Evolutionary conservation across 2,797 vertebrate genomes (phyloP), one percentile per base, ranked within the genome.

Genomic region (Pseudopleuronectes americanus): DNA sequence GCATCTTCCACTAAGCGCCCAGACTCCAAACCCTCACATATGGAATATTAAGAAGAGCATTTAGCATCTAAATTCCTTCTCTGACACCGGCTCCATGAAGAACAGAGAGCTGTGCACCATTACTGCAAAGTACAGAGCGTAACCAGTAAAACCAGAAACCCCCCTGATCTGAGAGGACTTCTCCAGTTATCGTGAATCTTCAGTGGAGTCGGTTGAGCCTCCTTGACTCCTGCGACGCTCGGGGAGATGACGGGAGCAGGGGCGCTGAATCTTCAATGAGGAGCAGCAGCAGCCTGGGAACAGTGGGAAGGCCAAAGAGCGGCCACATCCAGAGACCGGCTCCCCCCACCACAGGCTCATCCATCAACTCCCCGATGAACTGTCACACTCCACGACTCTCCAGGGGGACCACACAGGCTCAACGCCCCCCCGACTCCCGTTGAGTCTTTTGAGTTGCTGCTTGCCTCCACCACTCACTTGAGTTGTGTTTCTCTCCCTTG

Each of bases 341-440:
- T 72, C 4, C 26, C 26, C 72, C 45, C 47, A 47, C 58, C 6
- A 19, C 31, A 4, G 16, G 45, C 80, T 84, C 76, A 90, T 90
- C 86, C 73, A 84, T 89, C 84, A 89, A 82, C 66, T 54, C 71
- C 60, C 0, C 63, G 10, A 58, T 33, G 47, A 83, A 71, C 68
- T 64, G 81, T 81, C 83, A 78, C 63, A 76, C 71, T 73, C 54
- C 26, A 64, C 53, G 64, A 53, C 70, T 75, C 68, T 68, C 73
- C 64, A 4, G 53, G 71, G 71, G 57, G 73, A 64, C 49, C 13
- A 13, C 48, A 10, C 47, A 23, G 10, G 3, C 49, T 12, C 49
- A 14, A 0, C 19, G 6, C 47, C 47, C 19, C 45, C 2, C 45
- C 45, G n/a, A 53, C 31, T 70, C 64, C 48, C 6, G 4, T 51